Conservation (phyloP, 2,888 invertebrate genomes). For the Tetheella fluctuosa region DNA sequence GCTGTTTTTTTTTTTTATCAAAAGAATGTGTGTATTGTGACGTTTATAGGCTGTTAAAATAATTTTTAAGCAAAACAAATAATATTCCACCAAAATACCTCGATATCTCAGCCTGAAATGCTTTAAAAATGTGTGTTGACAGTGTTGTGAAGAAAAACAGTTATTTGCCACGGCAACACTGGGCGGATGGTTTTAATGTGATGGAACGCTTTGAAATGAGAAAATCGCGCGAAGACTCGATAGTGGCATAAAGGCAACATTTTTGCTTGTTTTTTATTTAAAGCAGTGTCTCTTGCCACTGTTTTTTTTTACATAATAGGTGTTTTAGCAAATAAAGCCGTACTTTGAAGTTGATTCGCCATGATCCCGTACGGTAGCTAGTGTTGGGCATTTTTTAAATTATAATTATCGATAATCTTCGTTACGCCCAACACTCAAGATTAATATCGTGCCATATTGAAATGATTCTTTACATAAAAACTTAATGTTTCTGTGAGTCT, state of each 20-base stretch:
- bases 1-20: conserved; percentile 17
- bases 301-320: conserved; percentile 32
- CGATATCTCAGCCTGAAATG: conserved; percentile 2
- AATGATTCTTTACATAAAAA: conserved; percentile 7
- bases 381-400: conserved; percentile 29
- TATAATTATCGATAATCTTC: conserved; percentile 14
- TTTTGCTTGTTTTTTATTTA: conserved; percentile 35
- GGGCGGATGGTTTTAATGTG: not conserved
- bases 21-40: conserved; percentile 2
- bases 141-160: not conserved
- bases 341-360: conserved; percentile 36
- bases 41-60: conserved; percentile 8
- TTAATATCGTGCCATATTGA: conserved; percentile 8
- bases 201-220: conserved; percentile 4
- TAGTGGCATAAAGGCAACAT: conserved; percentile 10
- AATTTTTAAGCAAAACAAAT: conserved; percentile 1
- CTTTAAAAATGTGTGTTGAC: conserved; percentile 5
- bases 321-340: conserved; percentile 40
- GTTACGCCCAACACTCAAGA: conserved; percentile 8
- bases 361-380: conserved; percentile 30
- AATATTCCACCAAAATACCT: conserved; percentile 8
- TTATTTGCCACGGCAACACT: conserved; percentile 1
- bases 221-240: not conserved
- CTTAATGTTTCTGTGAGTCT: conserved; percentile 42
- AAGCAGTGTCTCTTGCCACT: conserved; percentile 35